phyloP scores from a whole-genome alignment of 1,140 invertebrate species.

The Pseudobourletiella spinata region DNA sequence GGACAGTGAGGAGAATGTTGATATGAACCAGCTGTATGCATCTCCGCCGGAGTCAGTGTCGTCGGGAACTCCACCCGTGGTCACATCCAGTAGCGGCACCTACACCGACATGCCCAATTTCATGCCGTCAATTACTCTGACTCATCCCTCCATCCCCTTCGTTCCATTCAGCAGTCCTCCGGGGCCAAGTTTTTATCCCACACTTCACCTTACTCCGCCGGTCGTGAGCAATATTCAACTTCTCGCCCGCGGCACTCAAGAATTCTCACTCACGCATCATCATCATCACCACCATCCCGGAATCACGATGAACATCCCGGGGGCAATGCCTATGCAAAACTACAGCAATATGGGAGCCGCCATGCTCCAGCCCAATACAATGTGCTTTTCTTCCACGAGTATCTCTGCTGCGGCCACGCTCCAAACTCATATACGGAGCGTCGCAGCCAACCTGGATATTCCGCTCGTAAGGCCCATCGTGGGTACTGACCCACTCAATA shows the following conservation, averaged over 20 bases:
- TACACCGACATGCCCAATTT: background rate
- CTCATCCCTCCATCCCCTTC: background rate
- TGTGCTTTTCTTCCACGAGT: constrained; percentile 24
- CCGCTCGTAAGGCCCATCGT: constrained; percentile 31
- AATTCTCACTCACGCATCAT: constrained; percentile 1
- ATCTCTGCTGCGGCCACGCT: constrained; percentile 28
- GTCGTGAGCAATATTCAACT: constrained; percentile 23
- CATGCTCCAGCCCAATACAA: constrained; percentile 8
- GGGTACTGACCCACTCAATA: constrained; percentile 4
- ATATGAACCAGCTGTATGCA: constrained; percentile 35
- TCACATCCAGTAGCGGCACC: background rate
- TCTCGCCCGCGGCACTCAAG: constrained; percentile 11
- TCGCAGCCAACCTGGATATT: constrained; percentile 35
- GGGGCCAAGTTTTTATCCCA: constrained; percentile 12
- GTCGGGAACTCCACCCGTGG: background rate
- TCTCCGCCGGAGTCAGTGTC: background rate
- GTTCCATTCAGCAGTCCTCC: background rate
- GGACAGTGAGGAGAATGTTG: constrained; percentile 55
- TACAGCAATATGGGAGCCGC: background rate
- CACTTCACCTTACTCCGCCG: constrained; percentile 12
- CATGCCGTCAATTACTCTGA: background rate
- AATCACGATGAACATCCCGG: constrained; percentile 17
- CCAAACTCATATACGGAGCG: constrained; percentile 33
- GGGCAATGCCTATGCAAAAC: background rate
- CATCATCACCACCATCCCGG: too few relatives aligned